These are phyloP conservation scores for Coenonympha arcania DNA, from an alignment of 2,888 invertebrate genomes.

Conservation along the genomic window DNA sequence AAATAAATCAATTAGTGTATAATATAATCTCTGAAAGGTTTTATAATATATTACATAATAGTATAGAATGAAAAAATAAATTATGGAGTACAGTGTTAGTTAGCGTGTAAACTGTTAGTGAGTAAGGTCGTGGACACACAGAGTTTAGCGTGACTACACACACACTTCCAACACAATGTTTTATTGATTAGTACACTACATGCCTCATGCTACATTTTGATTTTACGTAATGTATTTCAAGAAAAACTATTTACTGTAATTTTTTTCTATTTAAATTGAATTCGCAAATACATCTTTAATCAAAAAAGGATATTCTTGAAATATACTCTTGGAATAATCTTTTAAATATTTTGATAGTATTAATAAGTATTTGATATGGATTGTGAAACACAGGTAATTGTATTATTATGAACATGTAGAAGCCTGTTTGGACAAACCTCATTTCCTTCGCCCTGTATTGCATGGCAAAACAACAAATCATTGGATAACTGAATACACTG, in stretches of 20 bases:
- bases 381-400: too few species aligned
- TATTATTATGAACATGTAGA: conserved; percentile 25
- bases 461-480: conserved; percentile 68
- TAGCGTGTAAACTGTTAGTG: conserved; percentile 10
- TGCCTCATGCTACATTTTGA: conserved; percentile 41
- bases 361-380: conserved; percentile 16
- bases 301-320: conserved; percentile 36
- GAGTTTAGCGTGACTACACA: conserved; percentile 20
- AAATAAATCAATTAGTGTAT: not conserved
- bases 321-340: conserved; percentile 33
- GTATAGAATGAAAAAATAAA: not conserved
- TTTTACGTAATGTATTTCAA: conserved; percentile 39
- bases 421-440: conserved; percentile 66
- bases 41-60: too few species aligned
- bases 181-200: conserved; percentile 39
- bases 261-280: not conserved
- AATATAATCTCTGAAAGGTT: not conserved
- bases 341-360: conserved; percentile 9
- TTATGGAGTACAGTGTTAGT: not conserved
- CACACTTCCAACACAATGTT: conserved; percentile 5
- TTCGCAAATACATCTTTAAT: not conserved
- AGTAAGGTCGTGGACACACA: conserved; percentile 9
- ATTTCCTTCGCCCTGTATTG: conserved; percentile 68
- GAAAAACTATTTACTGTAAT: conserved; percentile 29
- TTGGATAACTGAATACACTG: conserved; percentile 25